Evolutionary conservation across 2,113 vertebrate species (phyloP).

Genomic region (Strigops habroptila): DNA sequence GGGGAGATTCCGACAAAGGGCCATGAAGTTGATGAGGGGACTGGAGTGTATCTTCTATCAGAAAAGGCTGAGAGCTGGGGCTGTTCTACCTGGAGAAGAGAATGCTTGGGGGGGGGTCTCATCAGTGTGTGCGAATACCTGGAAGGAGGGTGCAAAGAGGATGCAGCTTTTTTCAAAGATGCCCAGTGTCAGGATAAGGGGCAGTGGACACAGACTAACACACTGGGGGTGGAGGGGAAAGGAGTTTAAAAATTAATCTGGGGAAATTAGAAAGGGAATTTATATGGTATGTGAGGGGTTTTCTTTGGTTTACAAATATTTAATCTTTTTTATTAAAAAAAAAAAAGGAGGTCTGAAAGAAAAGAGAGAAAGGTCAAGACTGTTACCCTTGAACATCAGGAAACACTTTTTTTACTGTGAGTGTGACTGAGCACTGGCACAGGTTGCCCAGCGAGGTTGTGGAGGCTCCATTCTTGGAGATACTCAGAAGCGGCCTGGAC

Average conservation of each 20-base stretch:
- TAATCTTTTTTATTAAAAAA: neutral
- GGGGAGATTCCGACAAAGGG: neutral
- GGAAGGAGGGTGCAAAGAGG: neutral
- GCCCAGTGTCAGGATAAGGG: neutral
- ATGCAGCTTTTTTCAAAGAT: neutral
- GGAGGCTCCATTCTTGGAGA: neutral
- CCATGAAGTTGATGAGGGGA: rapidly evolving
- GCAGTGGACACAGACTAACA: neutral
- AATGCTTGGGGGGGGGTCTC: neutral
- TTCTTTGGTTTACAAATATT: neutral
- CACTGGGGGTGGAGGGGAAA: neutral
- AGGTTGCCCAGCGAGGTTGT: neutral
- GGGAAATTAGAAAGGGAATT: neutral
- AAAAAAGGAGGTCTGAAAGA: neutral
- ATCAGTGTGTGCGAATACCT: neutral
- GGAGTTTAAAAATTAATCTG: neutral
- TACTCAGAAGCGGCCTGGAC: rapidly evolving
- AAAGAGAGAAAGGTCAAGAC: neutral
- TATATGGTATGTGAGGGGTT: neutral
- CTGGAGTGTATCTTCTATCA: neutral
- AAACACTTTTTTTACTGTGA: neutral
- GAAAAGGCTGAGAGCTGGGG: neutral
- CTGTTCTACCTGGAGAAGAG: neutral
- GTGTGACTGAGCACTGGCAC: rapidly evolving
- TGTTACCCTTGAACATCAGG: neutral